A percentile compares a stretch with the other conserved stretches of the same genome.
These are phyloP conservation scores for Galerucella pusilla DNA, from an alignment of 2,888 invertebrate species.

Conservation along the genomic window DNA sequence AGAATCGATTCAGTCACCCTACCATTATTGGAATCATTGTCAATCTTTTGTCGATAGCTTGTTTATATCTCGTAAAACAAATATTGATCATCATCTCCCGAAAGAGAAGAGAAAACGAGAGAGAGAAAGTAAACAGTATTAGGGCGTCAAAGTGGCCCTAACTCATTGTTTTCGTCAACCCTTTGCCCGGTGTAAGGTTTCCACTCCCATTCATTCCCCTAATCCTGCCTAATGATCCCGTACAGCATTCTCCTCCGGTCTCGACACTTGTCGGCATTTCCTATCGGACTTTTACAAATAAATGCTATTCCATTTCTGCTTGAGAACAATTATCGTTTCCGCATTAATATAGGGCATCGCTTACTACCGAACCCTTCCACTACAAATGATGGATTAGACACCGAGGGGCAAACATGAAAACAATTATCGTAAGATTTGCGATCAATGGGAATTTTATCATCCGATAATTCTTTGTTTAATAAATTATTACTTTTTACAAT, in stretches of 20 bases:
- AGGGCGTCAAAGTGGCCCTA: constrained; percentile 47
- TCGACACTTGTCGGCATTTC: constrained; percentile 49
- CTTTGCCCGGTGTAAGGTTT: constrained; percentile 56
- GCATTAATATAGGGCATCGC: constrained; percentile 58
- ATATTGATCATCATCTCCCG: constrained; percentile 30
- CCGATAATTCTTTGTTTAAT: constrained; percentile 9
- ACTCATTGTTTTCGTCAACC: constrained; percentile 58
- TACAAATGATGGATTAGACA: constrained; percentile 61
- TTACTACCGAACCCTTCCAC: constrained; percentile 54
- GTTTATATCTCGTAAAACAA: constrained; percentile 22
- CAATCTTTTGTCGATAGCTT: background rate
- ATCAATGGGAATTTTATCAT: constrained; percentile 24
- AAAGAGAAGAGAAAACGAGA: constrained; percentile 2
- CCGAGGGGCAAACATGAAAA: constrained; percentile 55
- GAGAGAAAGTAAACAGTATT: constrained; percentile 46
- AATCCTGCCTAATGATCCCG: constrained; percentile 50
- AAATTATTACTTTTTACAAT: constrained; percentile 1
- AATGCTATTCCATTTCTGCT: constrained; percentile 59
- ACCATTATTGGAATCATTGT: constrained; percentile 3
- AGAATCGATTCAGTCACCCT: no score
- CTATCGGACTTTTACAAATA: constrained; percentile 52
- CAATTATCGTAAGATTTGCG: constrained; percentile 52
- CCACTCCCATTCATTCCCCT: constrained; percentile 42
- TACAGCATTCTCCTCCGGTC: constrained; percentile 39
- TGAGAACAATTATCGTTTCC: constrained; percentile 63